Conservation (phyloP, 2,888 invertebrate species). For the Eremobia ochroleuca region DNA sequence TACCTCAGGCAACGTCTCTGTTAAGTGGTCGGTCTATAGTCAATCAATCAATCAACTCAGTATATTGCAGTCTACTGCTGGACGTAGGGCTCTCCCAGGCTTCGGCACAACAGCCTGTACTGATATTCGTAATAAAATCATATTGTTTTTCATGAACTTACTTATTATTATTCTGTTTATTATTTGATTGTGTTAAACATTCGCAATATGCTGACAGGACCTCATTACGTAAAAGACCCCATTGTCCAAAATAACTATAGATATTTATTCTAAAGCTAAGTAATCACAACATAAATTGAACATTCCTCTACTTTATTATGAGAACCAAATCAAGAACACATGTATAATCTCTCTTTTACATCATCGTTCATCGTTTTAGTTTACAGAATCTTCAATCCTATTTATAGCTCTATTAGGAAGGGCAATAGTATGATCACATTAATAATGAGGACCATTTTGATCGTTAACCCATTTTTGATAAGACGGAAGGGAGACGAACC, state of each 20-base stretch:
- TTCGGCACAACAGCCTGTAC: no score
- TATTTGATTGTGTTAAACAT: neutral
- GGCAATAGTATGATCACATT: conserved; percentile 77
- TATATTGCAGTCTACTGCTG: no score
- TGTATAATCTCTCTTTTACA: conserved; percentile 28
- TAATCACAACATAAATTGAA: conserved; percentile 21
- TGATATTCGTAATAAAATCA: no score
- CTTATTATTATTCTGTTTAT: neutral
- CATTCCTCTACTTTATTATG: conserved; percentile 29
- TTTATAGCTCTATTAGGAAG: conserved; percentile 76
- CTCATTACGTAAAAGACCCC: fast-evolving
- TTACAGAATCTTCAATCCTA: conserved; percentile 71
- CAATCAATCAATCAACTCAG: no score
- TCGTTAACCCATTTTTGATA: conserved; percentile 84
- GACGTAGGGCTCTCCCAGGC: no score
- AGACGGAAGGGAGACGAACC: conserved; percentile 68
- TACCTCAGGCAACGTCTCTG: no score
- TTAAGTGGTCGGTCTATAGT: no score
- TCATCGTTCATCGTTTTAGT: conserved; percentile 72
- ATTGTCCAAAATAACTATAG: neutral
- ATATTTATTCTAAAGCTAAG: neutral
- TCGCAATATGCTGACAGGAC: neutral
- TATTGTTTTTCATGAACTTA: no score
- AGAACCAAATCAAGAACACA: conserved; percentile 41
- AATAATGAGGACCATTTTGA: conserved; percentile 83